Conservation (phyloP, 2,888 invertebrate genomes). For the Sipunculus nudus region DNA sequence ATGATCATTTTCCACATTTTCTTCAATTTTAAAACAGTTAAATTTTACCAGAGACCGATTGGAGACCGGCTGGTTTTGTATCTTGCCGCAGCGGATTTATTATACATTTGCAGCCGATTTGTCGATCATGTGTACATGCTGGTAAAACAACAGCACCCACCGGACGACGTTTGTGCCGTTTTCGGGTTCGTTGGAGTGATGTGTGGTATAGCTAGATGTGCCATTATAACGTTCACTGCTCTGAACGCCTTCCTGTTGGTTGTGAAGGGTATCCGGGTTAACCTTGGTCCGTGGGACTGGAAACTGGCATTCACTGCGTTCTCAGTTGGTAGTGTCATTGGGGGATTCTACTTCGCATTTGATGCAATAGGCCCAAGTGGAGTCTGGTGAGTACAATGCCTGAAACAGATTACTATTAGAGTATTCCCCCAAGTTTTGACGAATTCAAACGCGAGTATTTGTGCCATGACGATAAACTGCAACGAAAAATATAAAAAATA, state of each 20-base stretch:
- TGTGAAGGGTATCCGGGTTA: slow-evolving; percentile 18
- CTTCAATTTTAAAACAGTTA: too few relatives aligned
- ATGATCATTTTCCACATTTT: too few relatives aligned
- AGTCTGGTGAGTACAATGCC: too few relatives aligned
- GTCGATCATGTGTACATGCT: slow-evolving; percentile 30
- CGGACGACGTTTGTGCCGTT: slow-evolving; percentile 12
- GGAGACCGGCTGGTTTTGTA: slow-evolving; percentile 23
- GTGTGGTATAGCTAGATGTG: slow-evolving; percentile 22
- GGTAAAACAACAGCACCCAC: slow-evolving; percentile 11
- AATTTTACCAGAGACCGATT: too few relatives aligned
- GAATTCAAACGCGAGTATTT: too few relatives aligned
- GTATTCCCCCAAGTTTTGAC: too few relatives aligned
- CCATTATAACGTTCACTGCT: slow-evolving; percentile 26
- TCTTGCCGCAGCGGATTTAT: slow-evolving; percentile 13
- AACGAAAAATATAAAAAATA: too few relatives aligned
- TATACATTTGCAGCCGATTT: slow-evolving; percentile 13
- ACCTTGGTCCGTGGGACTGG: slow-evolving; percentile 24
- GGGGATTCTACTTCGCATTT: too few relatives aligned
- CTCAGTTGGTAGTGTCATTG: not conserved
- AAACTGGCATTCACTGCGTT: slow-evolving; percentile 6
- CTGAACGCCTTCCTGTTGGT: slow-evolving; percentile 28
- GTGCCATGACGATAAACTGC: too few relatives aligned
- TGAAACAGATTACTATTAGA: too few relatives aligned
- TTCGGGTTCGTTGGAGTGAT: slow-evolving; percentile 23
- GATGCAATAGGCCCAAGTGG: too few relatives aligned